Base-by-base conservation (phyloP, 92 coral and sea anemone species). In the Metridium senile region DNA sequence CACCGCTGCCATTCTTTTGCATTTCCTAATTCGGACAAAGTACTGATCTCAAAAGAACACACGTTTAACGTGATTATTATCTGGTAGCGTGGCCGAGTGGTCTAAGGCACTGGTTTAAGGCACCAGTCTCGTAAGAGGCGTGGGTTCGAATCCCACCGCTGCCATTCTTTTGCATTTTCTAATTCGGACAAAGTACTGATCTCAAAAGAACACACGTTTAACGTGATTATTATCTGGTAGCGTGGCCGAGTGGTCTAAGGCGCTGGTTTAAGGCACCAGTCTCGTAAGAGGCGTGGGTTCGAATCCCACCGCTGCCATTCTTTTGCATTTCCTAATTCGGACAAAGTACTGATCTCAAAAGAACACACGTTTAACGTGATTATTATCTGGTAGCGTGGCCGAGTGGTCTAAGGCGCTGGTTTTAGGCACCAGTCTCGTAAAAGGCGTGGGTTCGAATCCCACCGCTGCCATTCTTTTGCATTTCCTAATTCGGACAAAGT, bases 71-170 rank as follows among this genome's bases (percentile, higher is more conserved):
- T 45, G 16, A 45, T 16, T 16, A 45, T 45, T 16, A 7, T 7
- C 7, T 79, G 98, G 98, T 93, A 93, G 98, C 98, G 98, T 90
- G 98, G 97, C 98, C 98, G 98, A 91, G 98, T 87, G 98, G 98
- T 93, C 98, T 90, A 93, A 93, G 98, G 98, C 98, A 97, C 98
- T 93, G 98, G 98, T 93, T 93, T 93, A 92, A 93, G 98, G 98
- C 98, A 93, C 97, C 98, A 93, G 98, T 93, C 98, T 69, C 77
- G 73, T 65, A 26, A 67, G 74, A 65, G 98, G 97, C 98, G 97
- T 94, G 98, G 98, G 98, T 94, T 94, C 98, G 98, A 94, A 94
- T 94, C 98, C 98, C 98, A 94, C 98, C 98, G 98, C 98, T 94
- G 98, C 98, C 98, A 94, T 54, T n/a, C n/a, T n/a, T n/a, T n/a